phyloP scores from a whole-genome alignment of 2,888 invertebrate species.

The Choristoneura rosaceana region DNA sequence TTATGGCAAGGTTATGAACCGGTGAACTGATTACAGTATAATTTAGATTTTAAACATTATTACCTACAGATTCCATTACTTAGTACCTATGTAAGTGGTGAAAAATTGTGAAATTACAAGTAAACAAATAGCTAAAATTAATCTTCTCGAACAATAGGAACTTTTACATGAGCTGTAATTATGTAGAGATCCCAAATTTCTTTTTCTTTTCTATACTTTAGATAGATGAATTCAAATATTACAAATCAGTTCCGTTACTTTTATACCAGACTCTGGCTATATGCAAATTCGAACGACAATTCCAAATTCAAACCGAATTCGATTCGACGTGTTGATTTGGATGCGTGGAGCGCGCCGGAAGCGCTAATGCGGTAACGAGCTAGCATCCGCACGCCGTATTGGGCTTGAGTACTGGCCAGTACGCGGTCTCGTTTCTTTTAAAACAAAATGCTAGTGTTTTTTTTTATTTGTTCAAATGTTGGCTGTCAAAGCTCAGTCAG shows the following conservation, averaged over 20 bases:
- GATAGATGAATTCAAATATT: too few species aligned
- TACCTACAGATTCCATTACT: too few species aligned
- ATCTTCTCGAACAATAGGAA: too few species aligned
- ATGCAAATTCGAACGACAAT: conserved; percentile 19
- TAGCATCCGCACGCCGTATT: conserved; percentile 38
- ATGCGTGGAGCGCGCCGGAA: conserved; percentile 40
- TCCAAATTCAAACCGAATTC: conserved; percentile 30
- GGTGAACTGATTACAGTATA: too few species aligned
- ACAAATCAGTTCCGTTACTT: not conserved
- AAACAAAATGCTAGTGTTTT: conserved; percentile 6
- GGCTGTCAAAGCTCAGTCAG: not conserved
- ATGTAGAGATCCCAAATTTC: too few species aligned
- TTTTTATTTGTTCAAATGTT: not conserved
- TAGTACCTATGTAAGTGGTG: too few species aligned
- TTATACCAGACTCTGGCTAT: not conserved
- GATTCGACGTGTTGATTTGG: conserved; percentile 34
- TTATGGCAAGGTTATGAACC: not conserved
- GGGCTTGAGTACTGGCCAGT: conserved; percentile 5
- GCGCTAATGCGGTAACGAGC: conserved; percentile 41
- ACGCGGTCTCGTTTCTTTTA: conserved; percentile 35
- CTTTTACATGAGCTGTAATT: too few species aligned
- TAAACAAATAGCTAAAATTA: too few species aligned
- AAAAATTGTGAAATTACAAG: not conserved
- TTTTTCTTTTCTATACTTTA: too few species aligned
- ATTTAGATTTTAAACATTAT: too few species aligned